phyloP scores from a whole-genome alignment of 2,113 vertebrate species.

The Neofelis nebulosa region DNA sequence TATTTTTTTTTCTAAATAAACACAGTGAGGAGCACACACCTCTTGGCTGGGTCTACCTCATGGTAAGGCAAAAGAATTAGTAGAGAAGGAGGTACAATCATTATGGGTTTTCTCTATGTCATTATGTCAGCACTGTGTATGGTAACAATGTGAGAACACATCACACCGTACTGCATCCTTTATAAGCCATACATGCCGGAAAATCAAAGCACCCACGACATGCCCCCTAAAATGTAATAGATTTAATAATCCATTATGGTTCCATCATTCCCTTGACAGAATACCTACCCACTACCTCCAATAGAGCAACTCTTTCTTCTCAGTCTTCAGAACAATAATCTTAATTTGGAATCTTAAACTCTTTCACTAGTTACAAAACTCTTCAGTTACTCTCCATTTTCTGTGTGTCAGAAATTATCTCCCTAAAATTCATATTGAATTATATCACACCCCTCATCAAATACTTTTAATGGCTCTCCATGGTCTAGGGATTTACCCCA shows the following conservation, averaged over 20 bases:
- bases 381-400: neutral
- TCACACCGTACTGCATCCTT: neutral
- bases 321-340: neutral
- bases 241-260: neutral
- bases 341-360: neutral
- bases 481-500: neutral
- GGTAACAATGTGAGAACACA: neutral
- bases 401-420: neutral
- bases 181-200: neutral
- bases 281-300: fast-evolving
- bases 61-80: neutral
- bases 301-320: neutral
- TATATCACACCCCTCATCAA: neutral
- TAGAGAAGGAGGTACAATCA: neutral
- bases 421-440: neutral
- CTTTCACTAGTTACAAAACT: neutral
- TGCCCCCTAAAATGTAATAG: neutral
- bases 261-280: neutral
- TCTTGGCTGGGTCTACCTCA: neutral
- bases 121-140: neutral
- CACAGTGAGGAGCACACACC: neutral
- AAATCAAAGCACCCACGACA: neutral
- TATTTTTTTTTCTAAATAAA: too few relatives aligned
- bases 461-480: neutral
- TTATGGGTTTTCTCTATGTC: fast-evolving